phyloP scores from a whole-genome alignment of 1,140 invertebrate genomes.

The Pachyrhynchus sulphureomaculatus region DNA sequence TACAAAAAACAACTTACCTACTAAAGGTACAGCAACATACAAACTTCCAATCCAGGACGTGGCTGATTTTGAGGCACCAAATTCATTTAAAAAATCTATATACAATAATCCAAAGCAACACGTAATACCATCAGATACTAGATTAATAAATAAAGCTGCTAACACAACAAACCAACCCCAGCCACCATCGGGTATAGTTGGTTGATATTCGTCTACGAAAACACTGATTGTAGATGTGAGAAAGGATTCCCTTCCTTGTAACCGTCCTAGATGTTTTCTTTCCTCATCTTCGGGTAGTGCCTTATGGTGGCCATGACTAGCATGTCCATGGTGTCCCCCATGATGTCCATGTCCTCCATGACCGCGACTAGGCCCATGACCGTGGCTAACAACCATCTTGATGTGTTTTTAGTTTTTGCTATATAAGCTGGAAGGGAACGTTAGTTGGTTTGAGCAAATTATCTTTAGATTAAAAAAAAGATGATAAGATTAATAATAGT shows the following conservation, averaged over 20 bases:
- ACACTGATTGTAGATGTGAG: slow-evolving; percentile 23
- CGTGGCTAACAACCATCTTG: slow-evolving; percentile 7
- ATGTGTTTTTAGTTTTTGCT: too few relatives aligned
- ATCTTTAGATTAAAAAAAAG: too few relatives aligned
- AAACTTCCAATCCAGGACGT: slow-evolving; percentile 87
- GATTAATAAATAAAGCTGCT: slow-evolving; percentile 80
- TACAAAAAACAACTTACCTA: slow-evolving; percentile 25
- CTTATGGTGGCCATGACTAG: background rate
- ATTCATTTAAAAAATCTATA: slow-evolving; percentile 83
- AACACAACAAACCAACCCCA: slow-evolving; percentile 89
- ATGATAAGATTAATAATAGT: too few relatives aligned
- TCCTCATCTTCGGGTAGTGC: slow-evolving; percentile 3
- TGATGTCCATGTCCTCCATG: background rate
- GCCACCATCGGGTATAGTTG: slow-evolving; percentile 66
- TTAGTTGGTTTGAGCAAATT: too few relatives aligned
- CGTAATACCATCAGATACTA: slow-evolving; percentile 92
- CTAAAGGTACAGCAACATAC: slow-evolving; percentile 83
- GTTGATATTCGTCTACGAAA: slow-evolving; percentile 43
- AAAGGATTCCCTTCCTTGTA: slow-evolving; percentile 31
- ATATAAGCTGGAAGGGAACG: too few relatives aligned
- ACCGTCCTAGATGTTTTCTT: slow-evolving; percentile 9
- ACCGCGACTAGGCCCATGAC: background rate
- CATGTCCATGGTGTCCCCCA: too few relatives aligned
- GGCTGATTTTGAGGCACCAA: slow-evolving; percentile 75
- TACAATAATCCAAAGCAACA: slow-evolving; percentile 91